Evolutionary conservation across 1,140 invertebrate species (phyloP), one percentile per base, ranked within the genome.

Genomic region (Diprion similis): DNA sequence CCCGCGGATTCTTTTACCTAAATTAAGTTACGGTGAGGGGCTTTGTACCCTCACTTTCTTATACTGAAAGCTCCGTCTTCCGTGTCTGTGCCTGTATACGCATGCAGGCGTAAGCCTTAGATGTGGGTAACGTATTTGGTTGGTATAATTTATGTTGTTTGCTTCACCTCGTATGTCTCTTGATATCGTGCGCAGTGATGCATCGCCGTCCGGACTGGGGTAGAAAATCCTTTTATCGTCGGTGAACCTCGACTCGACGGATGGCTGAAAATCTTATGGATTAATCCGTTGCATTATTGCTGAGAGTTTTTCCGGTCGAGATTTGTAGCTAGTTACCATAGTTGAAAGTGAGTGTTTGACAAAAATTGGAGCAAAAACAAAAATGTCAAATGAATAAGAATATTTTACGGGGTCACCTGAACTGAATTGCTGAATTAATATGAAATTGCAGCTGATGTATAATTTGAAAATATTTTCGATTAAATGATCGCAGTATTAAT

Each of bases 111-210:
- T 8, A 9, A 17, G 24, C 11, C 51, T 17, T 59, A 59, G n/a
- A 59, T 59, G 51, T 59, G 24, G 24, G 24, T 37, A 37, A 59
- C n/a, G 9, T 17, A 59, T 59, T 59, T 17, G n/a, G 51, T 59
- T 13, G 37, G 37, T 68, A 68, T 18, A 68, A 68, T 10, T 18
- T 68, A 18, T 68, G 66, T 45, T 68, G 15, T 68, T 68, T 68
- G 15, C 37, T 68, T 19, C 66, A 68, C 66, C 66, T 45, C 37
- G 66, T 45, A 45, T 18, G 37, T 18, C 66, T 19, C 66, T 68
- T 68, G 66, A 68, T 19, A 18, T 68, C 11, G 37, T 68, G 8
- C 15, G 37, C 66, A 68, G 66, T 68, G 66, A 45, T n/a, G 18
- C 66, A 45, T 68, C 18, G 18, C 37, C 15, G 10, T 18, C 11